A percentile compares a stretch with the other conserved stretches of the same genome.
Conservation (phyloP, 2,888 invertebrate species). For the Hecatera dysodea region DNA sequence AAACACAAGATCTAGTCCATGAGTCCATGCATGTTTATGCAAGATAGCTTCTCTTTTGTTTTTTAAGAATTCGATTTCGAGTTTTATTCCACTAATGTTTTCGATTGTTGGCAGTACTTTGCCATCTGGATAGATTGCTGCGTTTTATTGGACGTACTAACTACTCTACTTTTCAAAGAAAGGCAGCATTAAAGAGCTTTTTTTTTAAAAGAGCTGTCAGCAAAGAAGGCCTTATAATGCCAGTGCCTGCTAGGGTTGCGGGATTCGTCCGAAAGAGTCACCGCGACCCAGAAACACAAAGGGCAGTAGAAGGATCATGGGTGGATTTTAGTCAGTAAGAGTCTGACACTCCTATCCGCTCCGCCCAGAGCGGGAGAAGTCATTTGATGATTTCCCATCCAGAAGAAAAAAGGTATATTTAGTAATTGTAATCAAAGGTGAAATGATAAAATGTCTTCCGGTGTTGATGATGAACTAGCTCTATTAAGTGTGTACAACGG, state of each 20-base stretch:
- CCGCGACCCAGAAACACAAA: too few relatives aligned
- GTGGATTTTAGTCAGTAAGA: too few relatives aligned
- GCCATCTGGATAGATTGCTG: neutral
- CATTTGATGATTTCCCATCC: too few relatives aligned
- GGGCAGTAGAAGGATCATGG: too few relatives aligned
- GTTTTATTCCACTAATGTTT: neutral
- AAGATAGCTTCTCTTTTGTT: neutral
- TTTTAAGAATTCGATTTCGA: neutral
- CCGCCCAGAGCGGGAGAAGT: too few relatives aligned
- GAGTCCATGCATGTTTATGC: neutral
- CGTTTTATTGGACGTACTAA: neutral
- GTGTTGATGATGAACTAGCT: constrained; percentile 26
- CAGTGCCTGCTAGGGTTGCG: too few relatives aligned
- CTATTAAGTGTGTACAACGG: constrained; percentile 9
- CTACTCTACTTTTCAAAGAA: neutral
- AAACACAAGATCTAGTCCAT: neutral
- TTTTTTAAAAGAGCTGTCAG: too few relatives aligned
- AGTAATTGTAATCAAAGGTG: constrained; percentile 32
- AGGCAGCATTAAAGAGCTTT: neutral
- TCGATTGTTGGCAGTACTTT: neutral
- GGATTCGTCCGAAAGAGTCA: too few relatives aligned
- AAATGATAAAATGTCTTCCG: constrained; percentile 30
- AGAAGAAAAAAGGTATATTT: neutral
- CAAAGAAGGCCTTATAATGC: too few relatives aligned
- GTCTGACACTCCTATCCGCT: too few relatives aligned